These are phyloP conservation scores for Otolemur crassicaudatus DNA, from an alignment of 2,797 vertebrate genomes.

Conservation along the genomic window DNA sequence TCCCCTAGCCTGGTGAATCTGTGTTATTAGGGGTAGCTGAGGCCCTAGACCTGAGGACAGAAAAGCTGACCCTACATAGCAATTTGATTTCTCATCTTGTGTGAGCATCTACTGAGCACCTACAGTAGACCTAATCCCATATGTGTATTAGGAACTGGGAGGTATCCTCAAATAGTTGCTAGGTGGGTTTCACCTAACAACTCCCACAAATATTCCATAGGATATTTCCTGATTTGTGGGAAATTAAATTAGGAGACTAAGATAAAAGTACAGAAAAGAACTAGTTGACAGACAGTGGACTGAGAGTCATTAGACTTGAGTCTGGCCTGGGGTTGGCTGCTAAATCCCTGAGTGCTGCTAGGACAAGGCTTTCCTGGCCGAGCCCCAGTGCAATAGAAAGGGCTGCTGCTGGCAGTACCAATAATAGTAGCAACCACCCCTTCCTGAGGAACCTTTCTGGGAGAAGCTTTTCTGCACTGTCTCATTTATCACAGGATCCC, in stretches of 20 bases:
- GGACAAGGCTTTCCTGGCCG: neutral
- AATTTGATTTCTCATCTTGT: neutral
- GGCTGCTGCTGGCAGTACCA: neutral
- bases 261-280: neutral
- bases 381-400: neutral
- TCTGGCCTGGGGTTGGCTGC: neutral
- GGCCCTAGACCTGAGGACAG: neutral
- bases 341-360: neutral
- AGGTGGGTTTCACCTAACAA: neutral
- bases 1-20: neutral
- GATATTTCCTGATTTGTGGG: neutral
- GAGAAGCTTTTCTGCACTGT: neutral
- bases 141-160: neutral
- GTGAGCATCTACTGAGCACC: neutral
- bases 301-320: neutral
- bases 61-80: neutral
- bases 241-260: neutral
- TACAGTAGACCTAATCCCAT: neutral
- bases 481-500: neutral
- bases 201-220: too few species aligned
- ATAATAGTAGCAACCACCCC: neutral
- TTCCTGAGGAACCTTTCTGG: neutral
- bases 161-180: neutral
- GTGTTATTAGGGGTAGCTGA: neutral
- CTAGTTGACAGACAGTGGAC: neutral